Percentiles rank a stretch among this genome's conserved stretches.
Conservation (phyloP, 2,888 invertebrate species). For the Limnephilus marmoratus region DNA sequence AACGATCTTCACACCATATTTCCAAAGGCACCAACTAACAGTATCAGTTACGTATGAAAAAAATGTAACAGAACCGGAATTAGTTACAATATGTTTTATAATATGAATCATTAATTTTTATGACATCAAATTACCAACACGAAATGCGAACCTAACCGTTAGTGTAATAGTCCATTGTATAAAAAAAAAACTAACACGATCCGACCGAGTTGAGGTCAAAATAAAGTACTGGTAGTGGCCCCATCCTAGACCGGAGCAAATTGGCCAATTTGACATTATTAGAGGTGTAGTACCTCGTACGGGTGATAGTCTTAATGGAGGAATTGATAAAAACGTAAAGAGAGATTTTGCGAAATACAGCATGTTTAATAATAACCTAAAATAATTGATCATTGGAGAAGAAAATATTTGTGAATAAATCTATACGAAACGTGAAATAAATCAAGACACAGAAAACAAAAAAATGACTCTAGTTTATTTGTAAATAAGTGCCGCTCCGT, state of each 20-base stretch:
- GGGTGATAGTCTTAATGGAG: background rate
- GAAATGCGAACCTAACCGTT: slow-evolving; percentile 38
- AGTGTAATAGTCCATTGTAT: slow-evolving; percentile 43
- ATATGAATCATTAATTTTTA: slow-evolving; percentile 26
- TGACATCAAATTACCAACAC: slow-evolving; percentile 28
- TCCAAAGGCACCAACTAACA: background rate
- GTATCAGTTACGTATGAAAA: background rate
- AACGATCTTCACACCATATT: no score
- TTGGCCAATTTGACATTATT: slow-evolving; percentile 34
- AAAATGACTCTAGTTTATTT: no score
- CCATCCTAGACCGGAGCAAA: slow-evolving; percentile 3
- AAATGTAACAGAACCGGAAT: background rate
- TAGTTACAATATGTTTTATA: background rate
- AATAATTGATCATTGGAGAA: no score
- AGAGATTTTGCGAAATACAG: background rate
- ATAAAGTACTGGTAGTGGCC: background rate
- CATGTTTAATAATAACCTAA: background rate
- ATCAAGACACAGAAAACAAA: no score
- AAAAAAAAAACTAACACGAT: slow-evolving; percentile 17
- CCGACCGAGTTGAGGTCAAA: slow-evolving; percentile 6
- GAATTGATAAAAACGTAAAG: background rate
- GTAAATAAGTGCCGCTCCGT: no score
- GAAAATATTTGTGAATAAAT: no score
- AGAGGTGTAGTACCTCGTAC: background rate
- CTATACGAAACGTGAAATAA: no score